Conservation (phyloP, 1,140 invertebrate genomes). For the Ceratitis capitata region DNA sequence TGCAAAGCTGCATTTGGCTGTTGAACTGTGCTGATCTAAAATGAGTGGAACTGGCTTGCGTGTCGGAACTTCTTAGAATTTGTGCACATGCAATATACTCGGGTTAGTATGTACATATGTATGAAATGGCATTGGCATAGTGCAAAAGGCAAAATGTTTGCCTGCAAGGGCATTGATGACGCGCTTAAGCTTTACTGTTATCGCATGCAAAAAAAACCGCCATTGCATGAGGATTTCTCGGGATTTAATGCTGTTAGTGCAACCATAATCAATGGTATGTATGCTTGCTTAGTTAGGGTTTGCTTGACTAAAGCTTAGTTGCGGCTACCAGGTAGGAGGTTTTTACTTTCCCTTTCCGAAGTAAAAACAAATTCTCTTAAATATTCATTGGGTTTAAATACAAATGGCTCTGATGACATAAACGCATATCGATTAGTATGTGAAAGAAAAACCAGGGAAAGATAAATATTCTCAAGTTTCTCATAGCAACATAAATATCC, state of each 20-base stretch:
- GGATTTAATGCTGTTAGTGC: not conserved
- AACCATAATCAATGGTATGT: not conserved
- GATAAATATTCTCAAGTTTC: too few species aligned
- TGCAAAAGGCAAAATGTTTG: not conserved
- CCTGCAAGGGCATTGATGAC: not conserved
- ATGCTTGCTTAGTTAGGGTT: too few species aligned
- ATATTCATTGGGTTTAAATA: too few species aligned
- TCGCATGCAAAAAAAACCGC: not conserved
- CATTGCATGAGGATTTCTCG: not conserved
- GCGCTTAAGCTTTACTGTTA: not conserved
- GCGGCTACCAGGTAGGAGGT: too few species aligned
- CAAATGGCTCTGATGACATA: too few species aligned
- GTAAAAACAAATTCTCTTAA: too few species aligned
- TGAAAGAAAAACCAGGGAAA: too few species aligned
- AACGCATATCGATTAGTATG: too few species aligned
- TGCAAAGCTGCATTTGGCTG: not conserved
- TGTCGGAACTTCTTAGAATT: not conserved
- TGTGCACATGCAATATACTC: not conserved
- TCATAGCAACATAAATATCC: too few species aligned
- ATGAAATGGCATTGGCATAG: not conserved
- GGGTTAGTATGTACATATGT: not conserved
- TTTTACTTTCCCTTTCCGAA: too few species aligned
- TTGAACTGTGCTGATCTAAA: not conserved
- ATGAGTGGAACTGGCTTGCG: not conserved
- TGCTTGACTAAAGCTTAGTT: too few species aligned